These are phyloP conservation scores for Epizoanthus fatuus DNA, from an alignment of 92 coral and sea anemone genomes.

Conservation along the genomic window DNA sequence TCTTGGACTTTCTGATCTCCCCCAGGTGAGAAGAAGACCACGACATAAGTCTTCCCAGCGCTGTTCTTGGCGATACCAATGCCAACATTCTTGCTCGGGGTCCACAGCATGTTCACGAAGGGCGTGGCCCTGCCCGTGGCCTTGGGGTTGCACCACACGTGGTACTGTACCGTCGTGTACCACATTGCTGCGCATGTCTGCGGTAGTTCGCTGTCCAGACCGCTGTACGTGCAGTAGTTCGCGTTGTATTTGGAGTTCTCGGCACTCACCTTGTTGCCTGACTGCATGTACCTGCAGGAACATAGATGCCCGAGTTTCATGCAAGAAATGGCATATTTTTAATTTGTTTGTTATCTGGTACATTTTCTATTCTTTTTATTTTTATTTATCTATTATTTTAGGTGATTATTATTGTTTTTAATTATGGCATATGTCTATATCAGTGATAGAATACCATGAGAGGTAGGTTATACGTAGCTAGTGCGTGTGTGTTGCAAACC, in stretches of 20 bases:
- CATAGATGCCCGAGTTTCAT: no score
- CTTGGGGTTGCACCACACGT: constrained; percentile 80
- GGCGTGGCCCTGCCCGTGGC: constrained; percentile 79
- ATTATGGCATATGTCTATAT: no score
- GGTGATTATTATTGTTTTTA: no score
- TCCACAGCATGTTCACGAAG: constrained; percentile 90
- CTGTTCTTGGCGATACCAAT: constrained; percentile 73
- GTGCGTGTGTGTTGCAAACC: no score
- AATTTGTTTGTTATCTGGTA: no score
- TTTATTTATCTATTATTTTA: no score
- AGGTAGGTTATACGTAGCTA: no score
- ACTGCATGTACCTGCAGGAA: constrained; percentile 34
- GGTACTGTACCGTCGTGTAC: constrained; percentile 84
- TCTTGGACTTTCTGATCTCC: constrained; percentile 58
- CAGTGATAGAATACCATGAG: no score
- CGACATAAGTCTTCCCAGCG: constrained; percentile 69
- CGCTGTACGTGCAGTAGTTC: constrained; percentile 82
- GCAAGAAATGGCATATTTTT: no score
- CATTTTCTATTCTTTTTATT: no score
- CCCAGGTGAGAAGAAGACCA: constrained; percentile 77
- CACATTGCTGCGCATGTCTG: constrained; percentile 83
- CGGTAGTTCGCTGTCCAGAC: constrained; percentile 63
- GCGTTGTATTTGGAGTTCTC: constrained; percentile 74
- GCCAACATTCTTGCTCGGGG: constrained; percentile 74
- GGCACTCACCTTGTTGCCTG: constrained; percentile 57